These are phyloP conservation scores for Aldabrachelys gigantea DNA, from an alignment of 2,113 vertebrate species.

Conservation along the genomic window DNA sequence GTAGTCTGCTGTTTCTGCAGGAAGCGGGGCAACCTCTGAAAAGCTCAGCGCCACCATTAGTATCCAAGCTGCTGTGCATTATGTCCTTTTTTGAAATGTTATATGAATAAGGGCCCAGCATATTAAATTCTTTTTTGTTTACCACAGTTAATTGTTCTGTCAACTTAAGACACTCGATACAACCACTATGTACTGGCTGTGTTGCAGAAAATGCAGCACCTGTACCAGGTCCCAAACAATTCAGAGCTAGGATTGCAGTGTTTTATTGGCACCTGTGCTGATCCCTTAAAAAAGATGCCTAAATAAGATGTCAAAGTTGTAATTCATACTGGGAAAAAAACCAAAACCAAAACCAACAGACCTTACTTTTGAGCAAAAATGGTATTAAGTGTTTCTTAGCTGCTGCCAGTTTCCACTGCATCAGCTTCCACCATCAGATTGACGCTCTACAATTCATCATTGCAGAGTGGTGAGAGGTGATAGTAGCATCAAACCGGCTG, in stretches of 20 bases:
- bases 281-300: neutral
- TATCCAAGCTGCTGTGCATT: conserved; percentile 73
- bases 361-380: rapidly evolving
- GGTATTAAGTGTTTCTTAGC: neutral
- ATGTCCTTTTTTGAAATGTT: conserved; percentile 77
- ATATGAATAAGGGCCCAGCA: conserved; percentile 81
- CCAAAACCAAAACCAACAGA: neutral
- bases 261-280: neutral
- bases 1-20: neutral
- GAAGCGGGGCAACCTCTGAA: conserved; percentile 46
- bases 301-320: neutral
- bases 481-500: neutral
- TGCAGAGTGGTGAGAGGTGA: neutral
- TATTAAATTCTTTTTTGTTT: conserved; percentile 82
- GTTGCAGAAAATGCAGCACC: conserved; percentile 74
- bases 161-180: conserved; percentile 40
- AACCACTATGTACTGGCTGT: conserved; percentile 78
- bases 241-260: neutral
- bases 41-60: neutral
- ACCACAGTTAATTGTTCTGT: conserved; percentile 76
- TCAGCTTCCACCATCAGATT: neutral
- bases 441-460: neutral
- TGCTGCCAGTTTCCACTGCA: neutral
- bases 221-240: neutral
- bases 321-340: neutral